phyloP scores from a whole-genome alignment of 1,140 invertebrate genomes.

The Hesperophylax magnus region DNA sequence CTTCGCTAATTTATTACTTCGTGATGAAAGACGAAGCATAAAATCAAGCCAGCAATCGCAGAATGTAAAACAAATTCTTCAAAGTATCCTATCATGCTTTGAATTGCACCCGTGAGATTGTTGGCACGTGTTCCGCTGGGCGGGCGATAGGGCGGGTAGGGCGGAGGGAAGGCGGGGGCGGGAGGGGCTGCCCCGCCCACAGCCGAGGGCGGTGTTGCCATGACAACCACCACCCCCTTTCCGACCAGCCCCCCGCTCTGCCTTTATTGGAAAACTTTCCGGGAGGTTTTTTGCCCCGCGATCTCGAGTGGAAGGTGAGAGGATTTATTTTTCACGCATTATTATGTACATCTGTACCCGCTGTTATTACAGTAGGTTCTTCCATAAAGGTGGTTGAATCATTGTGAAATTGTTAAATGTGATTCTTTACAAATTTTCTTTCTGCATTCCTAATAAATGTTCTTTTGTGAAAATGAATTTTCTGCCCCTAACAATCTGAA shows the following conservation, averaged over 20 bases:
- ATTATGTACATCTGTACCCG: constrained; percentile 27
- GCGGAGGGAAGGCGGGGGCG: neutral
- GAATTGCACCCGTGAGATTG: constrained; percentile 28
- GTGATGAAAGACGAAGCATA: too few species aligned
- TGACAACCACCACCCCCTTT: constrained; percentile 15
- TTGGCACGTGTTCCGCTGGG: constrained; percentile 33
- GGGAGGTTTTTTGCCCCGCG: constrained; percentile 30
- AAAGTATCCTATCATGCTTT: neutral
- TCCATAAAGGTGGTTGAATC: constrained; percentile 2
- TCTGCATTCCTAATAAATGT: too few species aligned
- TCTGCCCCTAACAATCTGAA: too few species aligned
- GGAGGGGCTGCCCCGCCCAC: constrained; percentile 25
- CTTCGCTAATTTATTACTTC: too few species aligned
- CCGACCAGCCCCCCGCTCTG: neutral
- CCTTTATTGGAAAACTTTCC: constrained; percentile 52
- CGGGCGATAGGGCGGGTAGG: neutral
- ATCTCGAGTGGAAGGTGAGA: constrained; percentile 37
- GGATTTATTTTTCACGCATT: constrained; percentile 36
- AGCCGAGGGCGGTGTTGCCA: constrained; percentile 39
- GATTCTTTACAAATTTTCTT: neutral
- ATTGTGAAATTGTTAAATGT: neutral
- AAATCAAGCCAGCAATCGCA: too few species aligned
- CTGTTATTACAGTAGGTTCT: neutral
- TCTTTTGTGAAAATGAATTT: too few species aligned
- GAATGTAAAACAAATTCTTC: too few species aligned